phyloP scores from a whole-genome alignment of 1,140 invertebrate species.

The Berghia stephanieae region DNA sequence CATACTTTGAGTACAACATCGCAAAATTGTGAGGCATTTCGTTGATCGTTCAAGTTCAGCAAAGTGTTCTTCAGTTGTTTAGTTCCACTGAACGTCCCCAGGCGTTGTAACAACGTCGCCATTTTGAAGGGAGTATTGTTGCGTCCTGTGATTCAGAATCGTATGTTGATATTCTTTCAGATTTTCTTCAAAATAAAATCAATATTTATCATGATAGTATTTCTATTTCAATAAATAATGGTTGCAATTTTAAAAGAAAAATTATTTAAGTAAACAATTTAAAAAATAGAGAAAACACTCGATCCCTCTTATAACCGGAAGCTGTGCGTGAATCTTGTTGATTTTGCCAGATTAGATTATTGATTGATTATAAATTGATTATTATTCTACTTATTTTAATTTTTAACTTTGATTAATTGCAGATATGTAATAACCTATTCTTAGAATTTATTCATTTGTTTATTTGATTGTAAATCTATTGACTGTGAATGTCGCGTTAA shows the following conservation, averaged over 20 bases:
- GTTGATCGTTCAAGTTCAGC: slow-evolving; percentile 54
- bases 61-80: slow-evolving; percentile 43
- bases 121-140: slow-evolving; percentile 48
- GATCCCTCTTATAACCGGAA: background rate
- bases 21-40: slow-evolving; percentile 58
- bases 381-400: background rate
- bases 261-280: background rate
- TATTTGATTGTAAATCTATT: no score
- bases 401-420: background rate
- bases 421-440: background rate
- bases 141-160: background rate
- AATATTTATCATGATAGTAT: background rate
- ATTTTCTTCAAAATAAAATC: background rate
- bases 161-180: background rate
- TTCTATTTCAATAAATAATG: background rate
- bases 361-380: background rate
- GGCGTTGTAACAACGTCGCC: slow-evolving; percentile 31
- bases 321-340: background rate
- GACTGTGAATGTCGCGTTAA: no score
- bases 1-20: slow-evolving; percentile 64
- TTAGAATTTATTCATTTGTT: background rate
- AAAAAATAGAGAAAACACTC: background rate
- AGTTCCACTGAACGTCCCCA: slow-evolving; percentile 39
- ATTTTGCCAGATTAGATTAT: background rate
- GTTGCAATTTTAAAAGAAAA: background rate